Conservation (phyloP, 92 coral and sea anemone species). For the Porites rus region DNA sequence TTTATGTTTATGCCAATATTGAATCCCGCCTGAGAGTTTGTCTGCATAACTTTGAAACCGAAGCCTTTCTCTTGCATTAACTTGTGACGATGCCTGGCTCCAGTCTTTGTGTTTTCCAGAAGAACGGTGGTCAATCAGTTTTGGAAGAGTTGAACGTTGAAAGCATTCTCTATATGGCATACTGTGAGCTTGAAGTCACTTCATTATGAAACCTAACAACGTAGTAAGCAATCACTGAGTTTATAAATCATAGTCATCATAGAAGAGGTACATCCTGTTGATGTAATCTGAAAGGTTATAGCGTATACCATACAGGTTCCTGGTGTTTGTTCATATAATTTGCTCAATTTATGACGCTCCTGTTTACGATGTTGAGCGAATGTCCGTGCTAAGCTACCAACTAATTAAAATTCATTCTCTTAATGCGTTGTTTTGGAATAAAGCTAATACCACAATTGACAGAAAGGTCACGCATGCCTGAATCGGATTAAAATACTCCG, state of each 20-base stretch:
- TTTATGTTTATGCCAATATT: conserved; percentile 82
- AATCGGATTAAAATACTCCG: conserved; percentile 10
- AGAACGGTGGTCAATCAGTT: conserved; percentile 17
- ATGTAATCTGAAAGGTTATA: not conserved
- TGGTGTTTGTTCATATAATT: too few species aligned
- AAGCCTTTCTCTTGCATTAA: conserved; percentile 63
- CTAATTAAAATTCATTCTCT: conserved; percentile 22
- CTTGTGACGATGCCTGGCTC: conserved; percentile 70
- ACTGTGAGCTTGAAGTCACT: conserved; percentile 5
- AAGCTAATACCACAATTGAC: conserved; percentile 15
- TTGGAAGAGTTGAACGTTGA: conserved; percentile 38
- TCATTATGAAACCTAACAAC: not conserved
- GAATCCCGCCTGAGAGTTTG: conserved; percentile 76
- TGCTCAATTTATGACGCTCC: not conserved
- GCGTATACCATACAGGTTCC: not conserved
- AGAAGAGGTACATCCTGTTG: not conserved
- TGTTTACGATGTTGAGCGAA: conserved; percentile 10
- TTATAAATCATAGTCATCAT: not conserved
- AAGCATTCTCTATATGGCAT: conserved; percentile 37
- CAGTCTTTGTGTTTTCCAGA: conserved; percentile 51
- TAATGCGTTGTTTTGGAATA: not conserved
- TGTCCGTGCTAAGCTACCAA: conserved; percentile 34
- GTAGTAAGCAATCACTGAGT: not conserved
- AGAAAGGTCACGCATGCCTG: conserved; percentile 43
- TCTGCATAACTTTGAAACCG: conserved; percentile 54